Conservation (phyloP, 2,797 vertebrate species). For the Trachops cirrhosus region DNA sequence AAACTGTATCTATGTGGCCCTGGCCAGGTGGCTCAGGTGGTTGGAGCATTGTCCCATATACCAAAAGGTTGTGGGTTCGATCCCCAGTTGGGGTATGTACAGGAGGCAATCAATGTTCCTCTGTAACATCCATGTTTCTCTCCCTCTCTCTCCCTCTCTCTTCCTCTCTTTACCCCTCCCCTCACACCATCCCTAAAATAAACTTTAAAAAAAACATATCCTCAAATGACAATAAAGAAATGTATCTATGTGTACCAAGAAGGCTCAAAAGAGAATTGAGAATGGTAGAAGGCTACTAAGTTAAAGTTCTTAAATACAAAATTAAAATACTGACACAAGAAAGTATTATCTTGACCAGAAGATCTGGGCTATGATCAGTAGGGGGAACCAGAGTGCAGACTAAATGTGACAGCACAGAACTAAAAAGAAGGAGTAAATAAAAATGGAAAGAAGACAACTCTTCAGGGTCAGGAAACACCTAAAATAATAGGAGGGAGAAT, state of each 20-base stretch:
- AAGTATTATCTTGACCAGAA: neutral
- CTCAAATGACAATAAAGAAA: neutral
- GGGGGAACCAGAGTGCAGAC: conserved; percentile 9
- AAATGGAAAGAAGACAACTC: neutral
- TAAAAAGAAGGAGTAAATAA: neutral
- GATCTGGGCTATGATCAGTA: conserved; percentile 32
- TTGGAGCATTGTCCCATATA: neutral
- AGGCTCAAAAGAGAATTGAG: neutral
- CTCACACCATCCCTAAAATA: neutral
- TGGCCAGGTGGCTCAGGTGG: neutral
- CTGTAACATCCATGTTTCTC: neutral
- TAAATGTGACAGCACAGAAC: neutral
- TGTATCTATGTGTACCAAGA: neutral
- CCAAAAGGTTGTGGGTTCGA: neutral
- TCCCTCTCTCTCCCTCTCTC: neutral
- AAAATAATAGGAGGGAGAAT: neutral
- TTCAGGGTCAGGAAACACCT: neutral
- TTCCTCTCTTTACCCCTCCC: too few species aligned
- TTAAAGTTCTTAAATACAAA: conserved; percentile 10
- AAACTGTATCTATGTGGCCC: neutral
- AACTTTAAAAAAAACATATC: neutral
- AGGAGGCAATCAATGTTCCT: neutral
- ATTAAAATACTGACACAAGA: conserved; percentile 18
- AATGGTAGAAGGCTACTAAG: neutral
- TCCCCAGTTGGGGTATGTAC: neutral